Percentiles rank a stretch among this genome's conserved stretches.
phyloP scores from a whole-genome alignment of 2,113 vertebrate genomes.

The Patagioenas fasciata region DNA sequence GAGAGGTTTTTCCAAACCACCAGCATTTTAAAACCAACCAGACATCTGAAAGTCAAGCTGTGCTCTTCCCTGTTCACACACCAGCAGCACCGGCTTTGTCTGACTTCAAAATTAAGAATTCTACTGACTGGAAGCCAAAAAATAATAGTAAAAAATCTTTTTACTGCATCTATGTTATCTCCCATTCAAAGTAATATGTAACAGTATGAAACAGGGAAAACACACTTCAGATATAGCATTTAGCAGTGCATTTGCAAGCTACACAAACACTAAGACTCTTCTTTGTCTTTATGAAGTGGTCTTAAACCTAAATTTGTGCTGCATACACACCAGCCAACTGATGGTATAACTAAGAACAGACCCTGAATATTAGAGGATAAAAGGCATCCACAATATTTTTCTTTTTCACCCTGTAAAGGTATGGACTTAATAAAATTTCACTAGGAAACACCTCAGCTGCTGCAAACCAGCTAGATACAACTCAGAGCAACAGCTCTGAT shows the following conservation, averaged over 20 bases:
- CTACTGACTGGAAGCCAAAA: background rate
- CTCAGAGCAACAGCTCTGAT: background rate
- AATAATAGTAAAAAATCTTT: background rate
- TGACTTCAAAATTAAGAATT: background rate
- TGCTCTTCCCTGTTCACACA: background rate
- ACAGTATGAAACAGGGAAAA: background rate
- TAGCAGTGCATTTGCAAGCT: background rate
- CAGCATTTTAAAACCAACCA: background rate
- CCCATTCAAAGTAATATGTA: background rate
- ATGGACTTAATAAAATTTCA: background rate
- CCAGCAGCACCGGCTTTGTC: accelerated
- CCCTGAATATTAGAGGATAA: background rate
- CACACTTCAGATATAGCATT: background rate
- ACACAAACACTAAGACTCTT: background rate
- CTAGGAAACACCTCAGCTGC: background rate
- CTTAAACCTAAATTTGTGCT: background rate
- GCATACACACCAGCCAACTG: background rate
- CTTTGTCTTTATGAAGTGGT: background rate
- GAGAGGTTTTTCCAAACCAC: background rate
- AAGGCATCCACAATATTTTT: background rate
- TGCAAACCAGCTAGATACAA: background rate
- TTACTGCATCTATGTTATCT: background rate
- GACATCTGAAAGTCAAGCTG: background rate
- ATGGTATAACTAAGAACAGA: background rate
- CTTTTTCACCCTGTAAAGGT: background rate